These are phyloP conservation scores for Tetrax tetrax DNA, from an alignment of 2,113 vertebrate species.

Conservation along the genomic window DNA sequence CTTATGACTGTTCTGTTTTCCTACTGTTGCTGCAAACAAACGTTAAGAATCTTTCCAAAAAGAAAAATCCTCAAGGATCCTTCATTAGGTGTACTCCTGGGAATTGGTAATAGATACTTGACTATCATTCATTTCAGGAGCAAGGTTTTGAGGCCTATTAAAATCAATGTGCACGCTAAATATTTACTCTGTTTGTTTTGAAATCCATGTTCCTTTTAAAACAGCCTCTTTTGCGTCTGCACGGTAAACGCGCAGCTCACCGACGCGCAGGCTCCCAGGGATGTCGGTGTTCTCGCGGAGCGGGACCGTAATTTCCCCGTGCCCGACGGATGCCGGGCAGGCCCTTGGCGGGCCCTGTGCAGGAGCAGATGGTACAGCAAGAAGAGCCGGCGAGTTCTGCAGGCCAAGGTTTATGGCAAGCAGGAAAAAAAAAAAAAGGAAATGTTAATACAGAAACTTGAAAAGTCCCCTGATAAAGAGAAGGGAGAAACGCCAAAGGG, in stretches of 20 bases:
- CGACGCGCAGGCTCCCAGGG: background rate
- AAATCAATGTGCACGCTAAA: conserved; percentile 40
- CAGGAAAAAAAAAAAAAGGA: background rate
- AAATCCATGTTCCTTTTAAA: background rate
- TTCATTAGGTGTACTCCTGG: conserved; percentile 50
- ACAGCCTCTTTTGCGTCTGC: background rate
- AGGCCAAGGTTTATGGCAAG: conserved; percentile 24
- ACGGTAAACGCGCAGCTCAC: background rate
- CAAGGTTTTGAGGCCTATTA: conserved; percentile 38
- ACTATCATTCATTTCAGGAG: conserved; percentile 65
- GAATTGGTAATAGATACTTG: conserved; percentile 59
- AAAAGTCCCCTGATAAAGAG: conserved; percentile 59
- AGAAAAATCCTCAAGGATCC: conserved; percentile 53
- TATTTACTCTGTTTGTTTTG: conserved; percentile 44
- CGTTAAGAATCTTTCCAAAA: conserved; percentile 39
- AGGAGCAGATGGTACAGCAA: conserved; percentile 44
- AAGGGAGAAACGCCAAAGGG: conserved; percentile 51
- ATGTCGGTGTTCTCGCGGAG: background rate
- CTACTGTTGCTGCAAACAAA: conserved; percentile 34
- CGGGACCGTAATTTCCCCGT: background rate
- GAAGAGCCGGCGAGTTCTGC: background rate
- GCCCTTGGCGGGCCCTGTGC: conserved; percentile 18
- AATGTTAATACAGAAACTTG: conserved; percentile 42
- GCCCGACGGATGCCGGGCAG: background rate
- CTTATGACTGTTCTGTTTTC: conserved; percentile 9